Percentiles rank a stretch among this genome's conserved stretches.
These are phyloP conservation scores for Rotaria sp. DNA, from an alignment of 2,888 invertebrate species.

Conservation along the genomic window DNA sequence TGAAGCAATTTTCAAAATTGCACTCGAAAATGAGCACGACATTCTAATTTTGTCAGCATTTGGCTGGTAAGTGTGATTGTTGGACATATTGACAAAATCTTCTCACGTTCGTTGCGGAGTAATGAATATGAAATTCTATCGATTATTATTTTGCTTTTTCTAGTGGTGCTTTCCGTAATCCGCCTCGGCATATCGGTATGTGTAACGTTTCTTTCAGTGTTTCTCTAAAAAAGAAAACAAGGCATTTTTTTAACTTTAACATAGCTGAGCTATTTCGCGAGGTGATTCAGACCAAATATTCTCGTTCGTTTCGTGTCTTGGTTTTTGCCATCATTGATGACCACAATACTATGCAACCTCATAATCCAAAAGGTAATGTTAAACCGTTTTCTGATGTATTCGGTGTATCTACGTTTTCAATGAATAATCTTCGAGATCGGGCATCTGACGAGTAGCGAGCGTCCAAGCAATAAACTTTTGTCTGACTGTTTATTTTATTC, in stretches of 20 bases:
- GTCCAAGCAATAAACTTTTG: no score
- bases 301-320: not conserved
- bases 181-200: not conserved
- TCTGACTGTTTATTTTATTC: no score
- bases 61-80: constrained; percentile 1
- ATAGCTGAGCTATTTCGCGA: not conserved
- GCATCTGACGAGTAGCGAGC: no score
- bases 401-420: not conserved
- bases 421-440: no score
- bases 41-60: not conserved
- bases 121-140: no score
- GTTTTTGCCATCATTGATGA: not conserved
- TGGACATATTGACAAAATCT: no score
- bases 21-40: not conserved
- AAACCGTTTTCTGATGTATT: not conserved
- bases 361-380: not conserved
- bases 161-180: not conserved
- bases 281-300: not conserved
- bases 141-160: not conserved
- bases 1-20: not conserved
- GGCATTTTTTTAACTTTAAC: not conserved
- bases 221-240: no score
- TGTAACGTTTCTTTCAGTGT: no score
- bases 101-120: no score
- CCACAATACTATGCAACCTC: not conserved